Evolutionary conservation across 2,113 vertebrate species (phyloP), one percentile per base, ranked within the genome.

Genomic region (Podocnemis expansa): DNA sequence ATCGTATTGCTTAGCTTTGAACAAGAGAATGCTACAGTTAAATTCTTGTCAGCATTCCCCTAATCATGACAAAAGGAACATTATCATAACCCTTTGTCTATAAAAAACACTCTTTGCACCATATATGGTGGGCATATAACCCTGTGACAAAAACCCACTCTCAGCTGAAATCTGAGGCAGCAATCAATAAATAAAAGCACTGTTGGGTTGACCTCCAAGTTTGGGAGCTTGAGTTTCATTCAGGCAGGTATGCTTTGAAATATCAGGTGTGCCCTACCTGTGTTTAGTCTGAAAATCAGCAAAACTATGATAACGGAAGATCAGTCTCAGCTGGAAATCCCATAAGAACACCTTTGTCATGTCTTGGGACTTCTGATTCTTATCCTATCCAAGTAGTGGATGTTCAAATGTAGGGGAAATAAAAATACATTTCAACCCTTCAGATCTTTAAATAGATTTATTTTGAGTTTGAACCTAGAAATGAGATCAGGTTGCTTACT

Each of bases 391-490:
- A 43, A 47, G 0, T 76, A 89, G 34, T 86, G 3, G 16, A 34
- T 38, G 3, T 29, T 78, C 3, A 84, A 90, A 92, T 67, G 10
- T 1, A 82, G 84, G 84, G 56, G 25, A 6, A 82, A 89, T 29
- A 41, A 17, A 47, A 92, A 73, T 63, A 8, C 17, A 54, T 27
- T 4, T 3, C 10, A 41, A 3, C 1, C 88, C 89, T 78, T 82
- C 60, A 80, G 13, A 31, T 22, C 52, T 85, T 55, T 60, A 16
- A 76, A 21, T 3, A 6, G 29, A 29, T 10, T 1, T 0, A 47
- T 41, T 86, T 89, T 82, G 27, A 82, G 52, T 86, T 92, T 91
- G 76, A 52, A 31, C 88, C 49, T 84, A 29, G 43, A 89, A 89
- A 56, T 73, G 13, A 84, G 11, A 34, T 11, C 58, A 34, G 58